Base-by-base conservation (phyloP, 2,888 invertebrate genomes). In the Apantesis nais region DNA sequence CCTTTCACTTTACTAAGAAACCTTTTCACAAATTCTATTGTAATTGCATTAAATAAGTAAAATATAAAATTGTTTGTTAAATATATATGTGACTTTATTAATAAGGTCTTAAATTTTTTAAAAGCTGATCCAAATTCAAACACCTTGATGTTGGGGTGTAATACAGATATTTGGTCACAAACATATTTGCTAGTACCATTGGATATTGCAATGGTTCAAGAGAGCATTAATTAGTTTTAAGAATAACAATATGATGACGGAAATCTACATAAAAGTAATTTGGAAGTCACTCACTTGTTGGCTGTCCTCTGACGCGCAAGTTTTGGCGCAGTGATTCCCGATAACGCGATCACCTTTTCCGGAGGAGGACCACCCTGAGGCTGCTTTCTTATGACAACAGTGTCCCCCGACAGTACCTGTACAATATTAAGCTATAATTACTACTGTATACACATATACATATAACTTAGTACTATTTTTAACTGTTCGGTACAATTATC, bases 381-480 rank as follows among this genome's bases (percentile, higher is more conserved):
- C 78, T 97, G 96, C 76, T 97, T 98, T 87, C 99, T 96, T 83
- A 99, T 98, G 66, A 99, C 97, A 73, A 99, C 96, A 72, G 99
- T 98, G 94, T 99, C 99, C 72, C 99, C 99, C 74, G 99, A 99
- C 76, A 98, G 96, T 77, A 99, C 97, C 99, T 99, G 83, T 61
- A 80, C 81, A 73, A 71, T 66, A 72, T 29, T 75, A 70, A 81
- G 64, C 62, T 48, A 48, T 62, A 31, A 55, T 37, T 61, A 68
- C 22, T 55, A 67, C n/a, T 34, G 61, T 31, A 64, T 48, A 48
- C 48, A n/a, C n/a, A n/a, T n/a, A 61, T 39, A 55, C 9, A 31
- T 9, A 14, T 5, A 29, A n/a, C 14, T 48, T 19, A 62, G 60
- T 29, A 69, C n/a, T 22, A 29, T 31, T 58, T n/a, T 67, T 9